Base-by-base conservation (phyloP, 2,888 invertebrate genomes). In the Lycophotia porphyrea region DNA sequence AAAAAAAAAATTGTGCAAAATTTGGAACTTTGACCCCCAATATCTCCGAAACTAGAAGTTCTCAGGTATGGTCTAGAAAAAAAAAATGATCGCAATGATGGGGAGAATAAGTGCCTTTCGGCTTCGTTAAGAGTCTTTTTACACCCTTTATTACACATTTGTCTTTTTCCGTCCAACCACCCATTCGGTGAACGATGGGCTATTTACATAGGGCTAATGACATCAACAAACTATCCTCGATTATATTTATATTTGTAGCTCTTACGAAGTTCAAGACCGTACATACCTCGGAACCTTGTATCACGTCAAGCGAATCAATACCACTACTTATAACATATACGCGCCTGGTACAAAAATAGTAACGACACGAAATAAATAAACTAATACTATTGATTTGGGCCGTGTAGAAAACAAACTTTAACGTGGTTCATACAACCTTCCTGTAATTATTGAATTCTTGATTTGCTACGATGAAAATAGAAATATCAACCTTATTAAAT, bases 321-420 rank as follows among this genome's bases (percentile, higher is more conserved):
- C 21, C 58, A 34, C 75, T 70, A 34, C 75, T 70, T 77, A 63
- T 27, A 67, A 74, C 63, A 63, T 65, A 74, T 80, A 65, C 60
- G 58, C 63, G 84, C 75, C 61, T 80, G 42, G 76, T 78, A 70
- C 73, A 49, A 52, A 81, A 81, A 80, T 78, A 84, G 77, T 39
- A 71, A 71, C 81, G 81, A 81, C 76, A 15, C 55, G 11, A 74
- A 65, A 71, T 72, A 73, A 78, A 83, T 86, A 73, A 74, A 65
- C n/a, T 52, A 83, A 71, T 39, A 42, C 1, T 82, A 82, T 82
- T 78, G 82, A 82, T 82, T 82, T 52, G 3, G 8, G 52, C 13
- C 39, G 13, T 9, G n/a, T 55, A 44, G 11, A 31, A 36, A 61
- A 64, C 34, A 18, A 52, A 44, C 7, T n/a, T 39, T 61, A 27